A percentile compares a stretch with the other conserved stretches of the same genome.
Conservation (phyloP, 2,888 invertebrate genomes). For the Ditylenchus weischeri region DNA sequence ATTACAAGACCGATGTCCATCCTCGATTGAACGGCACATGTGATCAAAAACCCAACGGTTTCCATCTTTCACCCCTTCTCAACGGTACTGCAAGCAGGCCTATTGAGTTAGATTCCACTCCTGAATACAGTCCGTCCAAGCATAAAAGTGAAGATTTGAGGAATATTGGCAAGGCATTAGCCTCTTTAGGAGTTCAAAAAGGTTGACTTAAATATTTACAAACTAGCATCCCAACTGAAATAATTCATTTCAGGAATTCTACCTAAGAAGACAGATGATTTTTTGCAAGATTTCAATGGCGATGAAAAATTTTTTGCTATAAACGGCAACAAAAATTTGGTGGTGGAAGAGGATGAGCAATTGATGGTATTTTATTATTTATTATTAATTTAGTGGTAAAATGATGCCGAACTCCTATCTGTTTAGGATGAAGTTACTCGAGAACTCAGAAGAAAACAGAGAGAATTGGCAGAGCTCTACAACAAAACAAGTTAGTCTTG, state of each 20-base stretch:
- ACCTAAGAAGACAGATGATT: background rate
- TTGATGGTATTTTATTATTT: background rate
- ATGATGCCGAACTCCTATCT: background rate
- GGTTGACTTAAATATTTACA: too few relatives aligned
- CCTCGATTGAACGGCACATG: too few relatives aligned
- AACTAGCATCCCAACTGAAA: too few relatives aligned
- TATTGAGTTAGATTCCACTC: too few relatives aligned
- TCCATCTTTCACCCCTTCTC: too few relatives aligned
- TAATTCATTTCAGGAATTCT: background rate
- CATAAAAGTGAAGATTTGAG: too few relatives aligned
- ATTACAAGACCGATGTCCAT: too few relatives aligned
- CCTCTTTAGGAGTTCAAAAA: too few relatives aligned
- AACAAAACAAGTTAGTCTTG: conserved; percentile 2
- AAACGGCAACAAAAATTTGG: background rate
- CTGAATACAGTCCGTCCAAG: too few relatives aligned
- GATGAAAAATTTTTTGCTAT: background rate
- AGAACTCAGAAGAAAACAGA: conserved; percentile 17
- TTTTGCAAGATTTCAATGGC: background rate
- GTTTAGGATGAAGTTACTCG: conserved; percentile 15
- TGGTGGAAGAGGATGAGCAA: background rate
- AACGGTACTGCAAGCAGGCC: too few relatives aligned
- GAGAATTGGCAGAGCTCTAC: conserved; percentile 1
- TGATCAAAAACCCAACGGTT: too few relatives aligned
- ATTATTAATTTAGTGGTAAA: background rate
- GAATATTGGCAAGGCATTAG: too few relatives aligned